Percentiles rank a stretch among this genome's conserved stretches.
phyloP scores from a whole-genome alignment of 2,797 vertebrate genomes.

The Channa striata region DNA sequence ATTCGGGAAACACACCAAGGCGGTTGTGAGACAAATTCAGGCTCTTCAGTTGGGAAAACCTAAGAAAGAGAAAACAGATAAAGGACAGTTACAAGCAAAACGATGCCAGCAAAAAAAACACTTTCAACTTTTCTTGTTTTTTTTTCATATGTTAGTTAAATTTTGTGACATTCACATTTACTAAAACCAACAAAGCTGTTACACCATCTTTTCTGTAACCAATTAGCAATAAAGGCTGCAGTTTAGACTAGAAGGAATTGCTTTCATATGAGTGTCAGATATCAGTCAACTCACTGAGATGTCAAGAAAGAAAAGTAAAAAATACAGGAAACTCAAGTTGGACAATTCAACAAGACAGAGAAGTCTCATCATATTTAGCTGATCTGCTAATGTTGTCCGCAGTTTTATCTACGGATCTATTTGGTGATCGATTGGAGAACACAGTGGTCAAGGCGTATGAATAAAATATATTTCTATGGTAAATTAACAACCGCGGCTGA shows the following conservation, averaged over 20 bases:
- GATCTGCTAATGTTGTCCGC: not conserved
- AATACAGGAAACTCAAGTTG: not conserved
- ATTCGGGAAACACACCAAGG: slow-evolving; percentile 91
- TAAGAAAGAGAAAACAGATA: slow-evolving; percentile 60
- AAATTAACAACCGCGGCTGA: slow-evolving; percentile 13
- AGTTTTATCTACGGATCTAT: slow-evolving; percentile 7
- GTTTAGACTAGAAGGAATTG: not conserved
- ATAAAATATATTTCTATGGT: slow-evolving; percentile 3
- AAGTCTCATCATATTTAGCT: not conserved
- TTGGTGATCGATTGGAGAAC: slow-evolving; percentile 9
- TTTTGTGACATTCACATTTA: not conserved
- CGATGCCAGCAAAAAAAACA: not conserved
- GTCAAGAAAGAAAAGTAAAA: not conserved
- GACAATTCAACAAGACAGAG: no score
- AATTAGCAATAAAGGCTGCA: not conserved
- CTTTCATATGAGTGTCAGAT: slow-evolving; percentile 2
- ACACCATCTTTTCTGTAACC: not conserved
- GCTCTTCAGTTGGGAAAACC: slow-evolving; percentile 96
- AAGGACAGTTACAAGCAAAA: not conserved
- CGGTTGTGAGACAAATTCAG: slow-evolving; percentile 97
- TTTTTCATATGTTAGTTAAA: not conserved
- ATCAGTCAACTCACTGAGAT: not conserved
- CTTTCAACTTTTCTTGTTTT: not conserved
- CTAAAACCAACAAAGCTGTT: not conserved
- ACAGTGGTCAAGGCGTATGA: not conserved